These are phyloP conservation scores for Otus sunia DNA, from an alignment of 2,113 vertebrate species.

Conservation along the genomic window DNA sequence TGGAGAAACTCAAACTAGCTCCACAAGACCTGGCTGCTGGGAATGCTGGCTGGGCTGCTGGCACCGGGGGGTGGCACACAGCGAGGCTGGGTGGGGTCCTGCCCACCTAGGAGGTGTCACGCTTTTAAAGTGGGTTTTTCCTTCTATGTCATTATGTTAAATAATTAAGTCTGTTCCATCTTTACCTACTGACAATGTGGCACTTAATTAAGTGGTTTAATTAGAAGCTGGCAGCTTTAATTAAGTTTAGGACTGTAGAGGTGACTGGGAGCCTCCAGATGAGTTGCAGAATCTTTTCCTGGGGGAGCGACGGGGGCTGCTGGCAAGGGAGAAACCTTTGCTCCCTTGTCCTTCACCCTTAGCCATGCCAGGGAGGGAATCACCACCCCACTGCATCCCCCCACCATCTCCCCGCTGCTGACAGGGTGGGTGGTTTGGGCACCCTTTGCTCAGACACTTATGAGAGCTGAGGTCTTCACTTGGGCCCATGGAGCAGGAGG, in stretches of 20 bases:
- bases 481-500: neutral
- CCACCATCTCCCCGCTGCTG: accelerated
- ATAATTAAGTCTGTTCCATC: conserved; percentile 58
- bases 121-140: neutral
- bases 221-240: conserved; percentile 72
- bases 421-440: neutral
- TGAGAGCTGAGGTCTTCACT: neutral
- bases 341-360: accelerated
- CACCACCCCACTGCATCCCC: neutral
- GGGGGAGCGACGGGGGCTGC: accelerated
- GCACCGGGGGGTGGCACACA: accelerated
- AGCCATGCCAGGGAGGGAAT: neutral
- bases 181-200: conserved; percentile 58
- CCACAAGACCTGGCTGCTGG: neutral
- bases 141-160: conserved; percentile 29
- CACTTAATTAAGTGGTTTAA: conserved; percentile 74
- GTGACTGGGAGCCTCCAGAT: conserved; percentile 27
- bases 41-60: neutral
- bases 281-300: neutral
- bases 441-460: neutral
- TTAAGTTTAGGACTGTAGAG: conserved; percentile 62
- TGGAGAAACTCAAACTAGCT: neutral
- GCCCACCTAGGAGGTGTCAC: neutral
- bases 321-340: neutral
- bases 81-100: neutral